A percentile compares a stretch with the other conserved stretches of the same genome.
Conservation (phyloP, 2,888 invertebrate genomes). For the Drosophila vallismaia region DNA sequence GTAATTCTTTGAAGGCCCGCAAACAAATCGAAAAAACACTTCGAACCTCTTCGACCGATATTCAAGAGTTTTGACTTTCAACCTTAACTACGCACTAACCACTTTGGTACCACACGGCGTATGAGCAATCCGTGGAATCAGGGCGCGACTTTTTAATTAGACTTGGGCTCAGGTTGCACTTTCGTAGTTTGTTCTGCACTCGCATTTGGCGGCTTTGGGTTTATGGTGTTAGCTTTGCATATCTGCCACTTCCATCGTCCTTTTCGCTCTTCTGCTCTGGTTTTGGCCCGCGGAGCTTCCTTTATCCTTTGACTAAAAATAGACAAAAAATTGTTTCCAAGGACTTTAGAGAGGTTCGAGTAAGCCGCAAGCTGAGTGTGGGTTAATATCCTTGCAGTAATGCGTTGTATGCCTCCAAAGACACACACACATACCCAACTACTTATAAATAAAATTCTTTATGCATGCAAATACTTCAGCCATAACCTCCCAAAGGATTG, state of each 20-base stretch:
- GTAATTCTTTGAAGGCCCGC: constrained; percentile 34
- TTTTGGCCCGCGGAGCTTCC: constrained; percentile 14
- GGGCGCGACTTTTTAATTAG: constrained; percentile 39
- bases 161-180: constrained; percentile 32
- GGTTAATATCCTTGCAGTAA: constrained; percentile 46
- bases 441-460: neutral
- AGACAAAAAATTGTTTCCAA: constrained; percentile 40
- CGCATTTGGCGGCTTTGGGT: constrained; percentile 39
- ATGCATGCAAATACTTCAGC: constrained; percentile 19
- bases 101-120: constrained; percentile 26
- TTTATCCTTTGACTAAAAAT: constrained; percentile 45
- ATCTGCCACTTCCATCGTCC: constrained; percentile 23
- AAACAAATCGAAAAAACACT: constrained; percentile 24
- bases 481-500: constrained; percentile 29
- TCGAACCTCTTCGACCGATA: constrained; percentile 4
- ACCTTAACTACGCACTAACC: neutral
- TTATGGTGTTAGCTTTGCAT: constrained; percentile 36
- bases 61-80: constrained; percentile 13
- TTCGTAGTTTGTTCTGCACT: constrained; percentile 36
- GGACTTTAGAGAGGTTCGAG: constrained; percentile 33
- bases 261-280: neutral
- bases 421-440: constrained; percentile 1
- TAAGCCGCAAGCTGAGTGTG: constrained; percentile 45
- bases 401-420: constrained; percentile 30
- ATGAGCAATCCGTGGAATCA: constrained; percentile 24